A percentile compares a stretch with the other conserved stretches of the same genome.
phyloP scores from a whole-genome alignment of 2,797 vertebrate species.

The Alectoris magna region DNA sequence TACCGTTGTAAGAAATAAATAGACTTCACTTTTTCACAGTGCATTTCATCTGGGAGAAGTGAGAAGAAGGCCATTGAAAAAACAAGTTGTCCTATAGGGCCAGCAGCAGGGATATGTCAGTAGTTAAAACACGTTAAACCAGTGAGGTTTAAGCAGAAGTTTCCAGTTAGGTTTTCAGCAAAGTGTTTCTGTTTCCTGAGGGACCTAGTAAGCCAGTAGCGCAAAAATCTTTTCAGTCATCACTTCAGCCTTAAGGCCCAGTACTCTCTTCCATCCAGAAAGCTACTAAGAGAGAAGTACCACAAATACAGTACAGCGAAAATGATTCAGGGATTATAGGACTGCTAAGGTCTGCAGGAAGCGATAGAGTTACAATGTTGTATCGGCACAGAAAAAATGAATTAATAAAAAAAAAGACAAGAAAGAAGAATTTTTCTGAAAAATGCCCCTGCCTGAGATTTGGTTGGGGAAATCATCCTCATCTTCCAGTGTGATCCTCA shows the following conservation, averaged over 20 bases:
- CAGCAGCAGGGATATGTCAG: neutral
- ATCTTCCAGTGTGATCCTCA: neutral
- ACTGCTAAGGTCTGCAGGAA: neutral
- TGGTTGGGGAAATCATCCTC: neutral
- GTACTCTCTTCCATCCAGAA: neutral
- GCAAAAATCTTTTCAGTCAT: neutral
- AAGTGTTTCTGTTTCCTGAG: neutral
- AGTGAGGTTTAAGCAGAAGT: neutral
- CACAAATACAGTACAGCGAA: neutral
- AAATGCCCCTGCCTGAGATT: neutral
- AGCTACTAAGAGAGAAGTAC: neutral
- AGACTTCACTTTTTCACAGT: neutral
- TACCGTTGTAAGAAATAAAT: conserved; percentile 25
- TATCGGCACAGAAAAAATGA: neutral
- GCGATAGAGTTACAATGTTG: neutral
- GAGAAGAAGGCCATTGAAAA: neutral
- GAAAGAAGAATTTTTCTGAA: neutral
- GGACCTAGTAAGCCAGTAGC: neutral
- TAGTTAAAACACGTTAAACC: neutral
- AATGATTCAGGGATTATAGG: neutral
- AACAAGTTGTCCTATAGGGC: neutral
- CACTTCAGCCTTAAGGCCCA: neutral
- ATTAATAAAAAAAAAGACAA: neutral
- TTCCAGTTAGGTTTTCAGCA: neutral
- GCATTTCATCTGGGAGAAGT: neutral